Evolutionary conservation across 2,113 vertebrate species (phyloP).

Genomic region (Epinephelus cyanopodus): DNA sequence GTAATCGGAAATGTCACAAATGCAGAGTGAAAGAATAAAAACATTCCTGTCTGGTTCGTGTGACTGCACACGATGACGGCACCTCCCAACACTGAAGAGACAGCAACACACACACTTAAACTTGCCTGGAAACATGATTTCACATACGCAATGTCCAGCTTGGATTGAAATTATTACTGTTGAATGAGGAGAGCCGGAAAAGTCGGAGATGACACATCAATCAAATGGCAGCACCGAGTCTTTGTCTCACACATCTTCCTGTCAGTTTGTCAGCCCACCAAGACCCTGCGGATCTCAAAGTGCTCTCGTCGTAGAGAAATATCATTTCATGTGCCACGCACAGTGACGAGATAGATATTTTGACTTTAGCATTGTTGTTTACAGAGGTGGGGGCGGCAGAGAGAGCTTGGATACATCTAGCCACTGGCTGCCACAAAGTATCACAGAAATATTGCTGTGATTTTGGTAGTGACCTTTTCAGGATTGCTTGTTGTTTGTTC

Average conservation of each 20-base stretch:
- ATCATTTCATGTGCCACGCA: constrained; percentile 15
- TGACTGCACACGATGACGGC: background rate
- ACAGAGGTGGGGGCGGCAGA: background rate
- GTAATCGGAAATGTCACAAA: background rate
- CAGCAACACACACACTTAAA: background rate
- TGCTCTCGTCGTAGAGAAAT: constrained; percentile 16
- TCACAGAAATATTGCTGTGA: constrained; percentile 3
- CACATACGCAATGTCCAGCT: constrained; percentile 20
- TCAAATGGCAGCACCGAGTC: constrained; percentile 59
- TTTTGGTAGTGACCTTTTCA: constrained; percentile 21
- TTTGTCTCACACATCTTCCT: constrained; percentile 60
- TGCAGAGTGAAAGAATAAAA: background rate
- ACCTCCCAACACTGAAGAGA: constrained; percentile 14
- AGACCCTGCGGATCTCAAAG: constrained; percentile 38
- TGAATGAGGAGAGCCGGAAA: constrained; percentile 59
- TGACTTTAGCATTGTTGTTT: constrained; percentile 25
- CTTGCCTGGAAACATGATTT: constrained; percentile 18
- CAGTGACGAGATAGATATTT: constrained; percentile 28
- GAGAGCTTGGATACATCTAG: background rate
- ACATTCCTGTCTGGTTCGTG: background rate
- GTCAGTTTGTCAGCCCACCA: constrained; percentile 54
- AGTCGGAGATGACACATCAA: constrained; percentile 71
- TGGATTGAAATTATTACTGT: constrained; percentile 43
- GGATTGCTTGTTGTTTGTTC: background rate
- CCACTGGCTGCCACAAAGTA: background rate